Conservation (phyloP, 2,797 vertebrate species). For the Onychomys leucogaster region DNA sequence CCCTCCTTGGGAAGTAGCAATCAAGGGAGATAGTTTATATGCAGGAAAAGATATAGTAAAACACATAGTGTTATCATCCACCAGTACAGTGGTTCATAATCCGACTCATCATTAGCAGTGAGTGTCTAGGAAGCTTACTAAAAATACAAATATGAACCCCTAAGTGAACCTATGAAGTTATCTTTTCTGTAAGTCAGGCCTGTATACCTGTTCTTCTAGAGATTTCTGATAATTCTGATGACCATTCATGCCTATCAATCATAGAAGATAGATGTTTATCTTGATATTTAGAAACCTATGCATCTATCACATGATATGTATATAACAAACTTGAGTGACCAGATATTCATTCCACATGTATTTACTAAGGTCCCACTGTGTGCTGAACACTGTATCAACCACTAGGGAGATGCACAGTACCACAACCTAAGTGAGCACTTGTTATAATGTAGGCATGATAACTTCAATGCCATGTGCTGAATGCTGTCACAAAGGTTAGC, state of each 20-base stretch:
- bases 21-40: neutral
- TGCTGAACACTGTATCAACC: neutral
- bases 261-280: neutral
- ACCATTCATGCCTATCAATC: neutral
- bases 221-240: neutral
- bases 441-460: neutral
- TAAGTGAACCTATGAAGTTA: neutral
- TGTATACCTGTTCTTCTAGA: neutral
- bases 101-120: neutral
- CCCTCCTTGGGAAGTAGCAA: neutral
- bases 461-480: neutral
- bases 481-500: neutral
- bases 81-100: neutral
- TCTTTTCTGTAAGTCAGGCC: neutral
- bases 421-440: neutral
- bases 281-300: constrained; percentile 12
- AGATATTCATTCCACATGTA: neutral
- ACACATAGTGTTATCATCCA: neutral
- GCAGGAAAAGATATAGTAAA: constrained; percentile 11
- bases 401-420: neutral
- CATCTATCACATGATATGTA: neutral
- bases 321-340: neutral
- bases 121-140: neutral
- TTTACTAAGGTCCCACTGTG: neutral
- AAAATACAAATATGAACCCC: neutral